phyloP scores from a whole-genome alignment of 2,888 invertebrate species.

The Agonum fuliginosum region DNA sequence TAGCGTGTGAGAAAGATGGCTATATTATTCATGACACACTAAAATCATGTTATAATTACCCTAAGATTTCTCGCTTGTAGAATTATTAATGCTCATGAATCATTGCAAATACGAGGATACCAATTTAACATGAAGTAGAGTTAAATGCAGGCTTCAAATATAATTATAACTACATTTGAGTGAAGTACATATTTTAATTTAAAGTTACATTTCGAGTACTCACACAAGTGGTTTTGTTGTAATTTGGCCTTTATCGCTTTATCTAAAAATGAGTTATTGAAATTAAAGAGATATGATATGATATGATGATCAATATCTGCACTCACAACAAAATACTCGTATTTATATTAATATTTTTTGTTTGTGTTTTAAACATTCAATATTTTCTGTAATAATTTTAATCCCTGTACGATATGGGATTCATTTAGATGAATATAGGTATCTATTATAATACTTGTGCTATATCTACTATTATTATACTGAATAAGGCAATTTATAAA shows the following conservation, averaged over 20 bases:
- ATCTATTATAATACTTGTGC: too few relatives aligned
- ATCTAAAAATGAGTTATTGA: neutral
- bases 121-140: neutral
- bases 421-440: too few relatives aligned
- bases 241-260: neutral
- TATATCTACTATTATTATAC: too few relatives aligned
- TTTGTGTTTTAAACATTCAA: too few relatives aligned
- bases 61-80: constrained; percentile 24
- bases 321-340: too few relatives aligned
- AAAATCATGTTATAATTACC: constrained; percentile 42
- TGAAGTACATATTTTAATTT: neutral
- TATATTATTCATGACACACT: constrained; percentile 17
- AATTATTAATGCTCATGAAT: constrained; percentile 22
- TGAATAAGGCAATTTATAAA: too few relatives aligned
- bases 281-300: neutral
- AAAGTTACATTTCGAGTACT: neutral
- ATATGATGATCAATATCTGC: too few relatives aligned
- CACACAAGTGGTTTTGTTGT: neutral
- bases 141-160: neutral
- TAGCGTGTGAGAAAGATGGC: constrained; percentile 16
- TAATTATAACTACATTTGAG: neutral
- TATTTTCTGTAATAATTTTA: too few relatives aligned
- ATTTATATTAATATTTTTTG: too few relatives aligned
- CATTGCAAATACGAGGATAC: neutral
- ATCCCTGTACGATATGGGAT: too few relatives aligned